These are phyloP conservation scores for Brachylomia viminalis DNA, from an alignment of 2,888 invertebrate genomes.

Conservation along the genomic window DNA sequence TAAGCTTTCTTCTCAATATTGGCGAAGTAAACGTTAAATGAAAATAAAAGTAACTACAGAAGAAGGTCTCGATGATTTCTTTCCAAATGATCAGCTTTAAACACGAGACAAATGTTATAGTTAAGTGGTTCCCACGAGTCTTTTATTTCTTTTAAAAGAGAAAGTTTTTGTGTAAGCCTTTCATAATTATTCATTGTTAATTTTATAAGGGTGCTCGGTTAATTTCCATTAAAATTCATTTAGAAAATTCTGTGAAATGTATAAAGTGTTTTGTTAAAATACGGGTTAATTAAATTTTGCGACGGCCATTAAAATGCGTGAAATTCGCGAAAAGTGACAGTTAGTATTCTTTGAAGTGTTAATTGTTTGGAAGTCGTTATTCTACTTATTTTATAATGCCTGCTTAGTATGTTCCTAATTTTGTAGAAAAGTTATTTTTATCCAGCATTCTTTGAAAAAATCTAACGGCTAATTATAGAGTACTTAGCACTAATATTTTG, in stretches of 20 bases:
- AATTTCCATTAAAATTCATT: slow-evolving; percentile 62
- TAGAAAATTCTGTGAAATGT: slow-evolving; percentile 47
- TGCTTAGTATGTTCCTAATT: neutral
- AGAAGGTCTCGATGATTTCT: slow-evolving; percentile 20
- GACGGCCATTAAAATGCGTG: slow-evolving; percentile 35
- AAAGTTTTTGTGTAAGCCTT: slow-evolving; percentile 59
- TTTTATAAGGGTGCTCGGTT: slow-evolving; percentile 55
- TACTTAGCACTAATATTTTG: neutral
- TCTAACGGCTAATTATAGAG: too few relatives aligned
- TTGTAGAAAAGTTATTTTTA: neutral
- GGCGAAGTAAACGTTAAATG: neutral
- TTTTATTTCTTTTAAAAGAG: slow-evolving; percentile 54
- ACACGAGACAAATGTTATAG: slow-evolving; percentile 42
- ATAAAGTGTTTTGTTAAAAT: slow-evolving; percentile 53
- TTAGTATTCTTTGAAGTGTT: slow-evolving; percentile 11
- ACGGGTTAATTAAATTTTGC: slow-evolving; percentile 54
- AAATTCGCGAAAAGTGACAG: slow-evolving; percentile 36
- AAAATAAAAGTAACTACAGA: slow-evolving; percentile 10
- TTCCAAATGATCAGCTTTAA: slow-evolving; percentile 39
- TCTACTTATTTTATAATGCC: slow-evolving; percentile 1
- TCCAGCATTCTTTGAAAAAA: neutral
- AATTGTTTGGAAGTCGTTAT: neutral
- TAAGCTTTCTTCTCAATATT: neutral
- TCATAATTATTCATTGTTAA: slow-evolving; percentile 60
- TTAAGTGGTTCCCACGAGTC: slow-evolving; percentile 31